Evolutionary conservation across 2,113 vertebrate species (phyloP), one percentile per base, ranked within the genome.

Genomic region (Clupea harengus): DNA sequence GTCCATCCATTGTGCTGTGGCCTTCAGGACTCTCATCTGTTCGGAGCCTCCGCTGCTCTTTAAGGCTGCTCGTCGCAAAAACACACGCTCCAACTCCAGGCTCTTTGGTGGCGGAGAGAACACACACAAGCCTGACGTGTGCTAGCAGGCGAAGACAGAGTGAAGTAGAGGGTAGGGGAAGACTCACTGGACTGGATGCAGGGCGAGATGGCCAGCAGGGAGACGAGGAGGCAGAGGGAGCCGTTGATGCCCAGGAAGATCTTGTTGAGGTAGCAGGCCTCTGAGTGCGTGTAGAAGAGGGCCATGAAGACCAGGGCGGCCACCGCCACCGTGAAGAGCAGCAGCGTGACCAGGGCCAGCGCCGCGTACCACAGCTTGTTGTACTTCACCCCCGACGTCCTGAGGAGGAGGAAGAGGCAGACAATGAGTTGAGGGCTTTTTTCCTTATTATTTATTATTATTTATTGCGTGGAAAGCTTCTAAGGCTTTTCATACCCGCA

Each of bases 321-420:
- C 0, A 96, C 94, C 0, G 98, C 97, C 0, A 96, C 0, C 0
- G 96, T 97, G 91, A 98, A 99, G 84, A 99, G 94, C 84, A 94
- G 10, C 45, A 99, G 95, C 0, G 97, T 98, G 81, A 95, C 97
- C 9, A 99, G 90, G 83, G 96, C 95, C 88, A 99, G 94, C 1
- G 96, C 96, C 0, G 96, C 97, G 0, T 95, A 98, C 98, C 98
- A 99, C 87, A 97, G 85, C 87, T 96, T 97, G 91, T 98, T 99
- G 67, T 94, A 95, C 81, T 93, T 92, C 2, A 95, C 96, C 45
- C 97, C 97, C 39, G 97, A 97, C 49, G 92, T 96, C 98, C 98
- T 99, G 92, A 64, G 89, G 84, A 9, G 25, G 5, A 60, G 28
- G 87, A 15, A 4, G 4, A 9, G 64, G 32, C 2, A 11, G 10